A percentile compares a stretch with the other conserved stretches of the same genome.
Evolutionary conservation across 1,140 invertebrate species (phyloP).

Genomic region (Pseudomyrmex concolor): DNA sequence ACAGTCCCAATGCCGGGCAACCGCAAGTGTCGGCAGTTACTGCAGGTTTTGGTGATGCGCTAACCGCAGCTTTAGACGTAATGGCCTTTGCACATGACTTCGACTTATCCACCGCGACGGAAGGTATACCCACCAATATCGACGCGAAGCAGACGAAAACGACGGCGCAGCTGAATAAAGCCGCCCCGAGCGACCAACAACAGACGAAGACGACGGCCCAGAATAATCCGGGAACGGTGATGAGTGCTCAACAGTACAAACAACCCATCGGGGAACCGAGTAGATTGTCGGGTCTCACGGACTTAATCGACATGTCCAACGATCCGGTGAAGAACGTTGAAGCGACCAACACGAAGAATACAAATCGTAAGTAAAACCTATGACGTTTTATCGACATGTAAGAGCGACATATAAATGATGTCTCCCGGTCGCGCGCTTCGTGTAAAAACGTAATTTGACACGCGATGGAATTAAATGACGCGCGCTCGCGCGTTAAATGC

Average conservation of each 20-base stretch:
- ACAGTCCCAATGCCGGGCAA: slow-evolving; percentile 73
- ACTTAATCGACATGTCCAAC: slow-evolving; percentile 20
- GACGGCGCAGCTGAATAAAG: slow-evolving; percentile 80
- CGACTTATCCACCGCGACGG: slow-evolving; percentile 82
- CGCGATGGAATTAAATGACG: slow-evolving; percentile 6
- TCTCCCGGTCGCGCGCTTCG: neutral
- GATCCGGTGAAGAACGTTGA: slow-evolving; percentile 18
- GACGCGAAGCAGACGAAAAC: slow-evolving; percentile 70
- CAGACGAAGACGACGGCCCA: slow-evolving; percentile 66
- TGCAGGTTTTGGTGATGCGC: slow-evolving; percentile 87
- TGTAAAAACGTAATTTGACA: too few relatives aligned
- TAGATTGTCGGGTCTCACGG: slow-evolving; percentile 27
- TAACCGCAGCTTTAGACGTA: slow-evolving; percentile 92
- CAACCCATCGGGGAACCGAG: neutral
- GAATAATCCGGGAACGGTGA: slow-evolving; percentile 68
- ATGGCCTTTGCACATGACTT: slow-evolving; percentile 92
- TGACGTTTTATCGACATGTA: neutral
- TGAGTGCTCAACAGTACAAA: slow-evolving; percentile 34
- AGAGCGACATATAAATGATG: neutral
- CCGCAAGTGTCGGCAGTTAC: slow-evolving; percentile 77
- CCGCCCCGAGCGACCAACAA: slow-evolving; percentile 84
- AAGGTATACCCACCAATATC: slow-evolving; percentile 74
- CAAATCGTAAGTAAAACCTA: slow-evolving; percentile 68
- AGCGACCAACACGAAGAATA: slow-evolving; percentile 55
- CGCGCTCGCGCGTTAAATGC: neutral